phyloP scores from a whole-genome alignment of 2,113 vertebrate species.

The Lampris incognitus region DNA sequence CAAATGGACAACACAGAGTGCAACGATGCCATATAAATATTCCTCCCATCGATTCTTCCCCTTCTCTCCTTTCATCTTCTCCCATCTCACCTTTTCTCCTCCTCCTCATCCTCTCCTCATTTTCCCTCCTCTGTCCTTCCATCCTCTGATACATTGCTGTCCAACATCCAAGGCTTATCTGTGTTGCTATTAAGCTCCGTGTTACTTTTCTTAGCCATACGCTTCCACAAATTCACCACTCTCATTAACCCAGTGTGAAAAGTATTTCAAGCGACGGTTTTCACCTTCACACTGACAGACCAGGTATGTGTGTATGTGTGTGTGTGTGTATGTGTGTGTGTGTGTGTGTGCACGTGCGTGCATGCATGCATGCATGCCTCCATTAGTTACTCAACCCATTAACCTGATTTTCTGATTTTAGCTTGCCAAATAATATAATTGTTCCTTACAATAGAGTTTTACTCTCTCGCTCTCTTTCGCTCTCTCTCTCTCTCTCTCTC shows the following conservation, averaged over 20 bases:
- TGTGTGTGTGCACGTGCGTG: not conserved
- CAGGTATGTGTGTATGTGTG: not conserved
- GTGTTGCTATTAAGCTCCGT: not conserved
- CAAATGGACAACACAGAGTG: too few relatives aligned
- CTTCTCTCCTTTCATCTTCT: not conserved
- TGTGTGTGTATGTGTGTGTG: not conserved
- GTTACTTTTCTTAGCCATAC: constrained; percentile 1
- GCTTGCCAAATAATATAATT: constrained; percentile 12
- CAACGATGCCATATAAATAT: too few relatives aligned
- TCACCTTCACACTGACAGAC: not conserved
- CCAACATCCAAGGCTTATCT: not conserved
- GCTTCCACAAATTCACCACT: constrained; percentile 1
- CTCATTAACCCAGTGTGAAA: constrained; percentile 21
- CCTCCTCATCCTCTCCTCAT: too few relatives aligned
- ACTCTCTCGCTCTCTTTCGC: not conserved
- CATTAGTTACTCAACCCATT: constrained; percentile 13
- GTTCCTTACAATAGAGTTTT: too few relatives aligned
- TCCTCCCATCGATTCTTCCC: too few relatives aligned
- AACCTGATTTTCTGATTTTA: constrained; percentile 12
- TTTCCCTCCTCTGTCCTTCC: not conserved
- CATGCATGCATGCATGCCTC: not conserved
- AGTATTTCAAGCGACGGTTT: constrained; percentile 28
- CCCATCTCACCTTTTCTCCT: not conserved
- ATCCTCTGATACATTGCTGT: not conserved
- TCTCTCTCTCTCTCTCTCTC: not conserved